A percentile compares a stretch with the other conserved stretches of the same genome.
Evolutionary conservation across 2,888 invertebrate species (phyloP).

Genomic region (Alentia gelatinosa): DNA sequence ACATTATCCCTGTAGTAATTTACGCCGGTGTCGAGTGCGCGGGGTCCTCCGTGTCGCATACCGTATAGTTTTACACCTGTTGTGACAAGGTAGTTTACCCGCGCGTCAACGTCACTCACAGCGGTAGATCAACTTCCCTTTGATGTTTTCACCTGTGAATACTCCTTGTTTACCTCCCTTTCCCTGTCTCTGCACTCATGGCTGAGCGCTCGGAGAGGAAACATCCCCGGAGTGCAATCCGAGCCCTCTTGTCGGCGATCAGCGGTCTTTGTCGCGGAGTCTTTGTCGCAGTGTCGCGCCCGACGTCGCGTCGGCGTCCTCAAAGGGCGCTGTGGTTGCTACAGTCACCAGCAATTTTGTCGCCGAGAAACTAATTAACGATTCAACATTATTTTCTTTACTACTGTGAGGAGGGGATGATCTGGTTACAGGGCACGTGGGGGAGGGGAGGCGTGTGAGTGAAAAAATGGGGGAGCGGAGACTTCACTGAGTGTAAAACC

Average conservation of each 20-base stretch:
- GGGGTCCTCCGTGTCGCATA: background rate
- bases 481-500: no score
- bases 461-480: no score
- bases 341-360: slow-evolving; percentile 28
- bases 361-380: slow-evolving; percentile 19
- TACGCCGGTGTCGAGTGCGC: background rate
- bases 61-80: background rate
- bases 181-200: no score
- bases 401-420: background rate
- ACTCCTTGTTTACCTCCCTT: background rate
- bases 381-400: background rate
- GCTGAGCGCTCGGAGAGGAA: background rate
- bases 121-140: background rate
- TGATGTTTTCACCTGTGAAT: background rate
- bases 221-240: background rate
- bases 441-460: no score
- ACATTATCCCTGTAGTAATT: background rate
- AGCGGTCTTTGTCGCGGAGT: background rate
- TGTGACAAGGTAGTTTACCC: background rate
- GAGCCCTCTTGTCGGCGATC: background rate
- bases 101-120: background rate
- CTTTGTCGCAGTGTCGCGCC: background rate
- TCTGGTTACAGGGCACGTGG: background rate
- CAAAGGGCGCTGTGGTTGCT: background rate
- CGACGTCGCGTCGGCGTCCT: background rate